Evolutionary conservation across 2,888 invertebrate species (phyloP).

Genomic region (Frankliniella intonsa): DNA sequence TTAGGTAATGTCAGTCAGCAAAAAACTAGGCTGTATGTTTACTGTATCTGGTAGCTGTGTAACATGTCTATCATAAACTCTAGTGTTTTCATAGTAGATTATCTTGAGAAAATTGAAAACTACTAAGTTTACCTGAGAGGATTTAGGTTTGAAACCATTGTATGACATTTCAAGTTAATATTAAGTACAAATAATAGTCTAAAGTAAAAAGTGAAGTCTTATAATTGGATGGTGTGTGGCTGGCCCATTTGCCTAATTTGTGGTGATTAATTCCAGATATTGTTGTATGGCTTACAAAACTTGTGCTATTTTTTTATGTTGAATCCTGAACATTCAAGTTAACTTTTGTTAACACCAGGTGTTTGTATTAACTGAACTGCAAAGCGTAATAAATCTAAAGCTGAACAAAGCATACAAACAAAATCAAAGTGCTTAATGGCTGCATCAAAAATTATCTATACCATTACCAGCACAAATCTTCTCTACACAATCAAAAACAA

Average conservation of each 20-base stretch:
- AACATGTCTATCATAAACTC: neutral
- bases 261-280: slow-evolving; percentile 3
- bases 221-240: slow-evolving; percentile 2
- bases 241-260: slow-evolving; percentile 13
- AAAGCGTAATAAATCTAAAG: neutral
- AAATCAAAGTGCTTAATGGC: too few species aligned
- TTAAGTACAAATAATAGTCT: neutral
- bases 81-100: neutral
- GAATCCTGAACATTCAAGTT: neutral
- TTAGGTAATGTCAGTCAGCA: too few species aligned
- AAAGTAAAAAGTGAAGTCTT: neutral
- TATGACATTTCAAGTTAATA: neutral
- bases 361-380: neutral
- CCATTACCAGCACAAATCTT: neutral
- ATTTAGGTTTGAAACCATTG: neutral
- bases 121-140: neutral
- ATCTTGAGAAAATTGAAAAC: neutral
- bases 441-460: too few species aligned
- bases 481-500: too few species aligned
- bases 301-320: slow-evolving; percentile 14
- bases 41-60: too few species aligned
- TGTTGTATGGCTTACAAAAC: neutral
- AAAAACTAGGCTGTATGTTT: too few species aligned
- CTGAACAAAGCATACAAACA: neutral
- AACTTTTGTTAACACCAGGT: neutral